phyloP scores from a whole-genome alignment of 2,113 vertebrate genomes.

The Arothron firmamentum region DNA sequence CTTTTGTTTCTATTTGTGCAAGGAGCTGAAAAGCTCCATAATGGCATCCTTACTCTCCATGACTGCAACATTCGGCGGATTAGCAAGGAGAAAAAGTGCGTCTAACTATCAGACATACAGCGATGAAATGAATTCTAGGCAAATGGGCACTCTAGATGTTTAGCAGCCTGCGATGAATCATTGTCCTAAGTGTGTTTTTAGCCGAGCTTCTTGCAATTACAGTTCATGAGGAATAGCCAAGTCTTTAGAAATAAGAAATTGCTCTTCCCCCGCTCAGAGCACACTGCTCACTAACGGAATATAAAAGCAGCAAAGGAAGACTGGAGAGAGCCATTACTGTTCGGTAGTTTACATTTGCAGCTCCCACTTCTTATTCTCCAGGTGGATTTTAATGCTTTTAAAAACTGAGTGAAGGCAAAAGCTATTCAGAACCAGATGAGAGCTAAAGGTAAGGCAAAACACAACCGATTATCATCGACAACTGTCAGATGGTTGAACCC shows the following conservation, averaged over 20 bases:
- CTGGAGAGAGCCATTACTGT: neutral
- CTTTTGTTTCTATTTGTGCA: neutral
- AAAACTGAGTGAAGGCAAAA: neutral
- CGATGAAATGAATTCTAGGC: constrained; percentile 37
- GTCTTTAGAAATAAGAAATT: constrained; percentile 27
- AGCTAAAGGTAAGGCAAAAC: constrained; percentile 23
- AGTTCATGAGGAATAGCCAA: constrained; percentile 27
- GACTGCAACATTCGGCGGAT: constrained; percentile 18
- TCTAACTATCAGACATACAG: constrained; percentile 25
- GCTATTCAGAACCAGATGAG: neutral
- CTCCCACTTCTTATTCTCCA: too few relatives aligned
- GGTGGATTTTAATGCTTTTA: too few relatives aligned
- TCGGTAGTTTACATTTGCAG: too few relatives aligned
- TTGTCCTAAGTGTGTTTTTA: constrained; percentile 12
- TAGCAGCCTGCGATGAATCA: constrained; percentile 46
- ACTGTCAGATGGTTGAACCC: neutral
- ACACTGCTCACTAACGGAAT: neutral
- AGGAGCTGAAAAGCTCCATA: constrained; percentile 26
- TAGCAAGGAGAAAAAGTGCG: constrained; percentile 35
- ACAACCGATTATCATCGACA: neutral
- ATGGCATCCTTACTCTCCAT: constrained; percentile 2
- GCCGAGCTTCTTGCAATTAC: constrained; percentile 20
- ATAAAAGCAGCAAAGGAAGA: neutral
- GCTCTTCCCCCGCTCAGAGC: neutral
- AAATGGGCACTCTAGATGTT: constrained; percentile 51